Conservation (phyloP, 2,797 vertebrate species). For the Luscinia megarhynchos region DNA sequence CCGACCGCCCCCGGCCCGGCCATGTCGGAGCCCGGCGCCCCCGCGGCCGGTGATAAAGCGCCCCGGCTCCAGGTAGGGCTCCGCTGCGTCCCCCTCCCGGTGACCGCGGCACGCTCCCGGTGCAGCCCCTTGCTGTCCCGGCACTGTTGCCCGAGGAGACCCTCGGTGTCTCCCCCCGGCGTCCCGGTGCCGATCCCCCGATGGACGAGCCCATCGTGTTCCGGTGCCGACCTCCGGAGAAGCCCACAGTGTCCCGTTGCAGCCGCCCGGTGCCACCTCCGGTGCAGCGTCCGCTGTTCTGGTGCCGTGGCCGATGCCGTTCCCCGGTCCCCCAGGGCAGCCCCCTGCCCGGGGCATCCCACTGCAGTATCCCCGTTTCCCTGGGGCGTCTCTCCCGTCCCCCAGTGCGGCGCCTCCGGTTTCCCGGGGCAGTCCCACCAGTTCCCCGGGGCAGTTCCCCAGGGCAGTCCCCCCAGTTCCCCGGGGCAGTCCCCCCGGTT, state of each 20-base stretch:
- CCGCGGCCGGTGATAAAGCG: slow-evolving; percentile 57
- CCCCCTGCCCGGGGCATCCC: not conserved
- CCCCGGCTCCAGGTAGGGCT: slow-evolving; percentile 47
- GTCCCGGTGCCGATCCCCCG: not conserved
- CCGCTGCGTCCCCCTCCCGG: not conserved
- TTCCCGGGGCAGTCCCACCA: not conserved
- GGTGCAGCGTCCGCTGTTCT: not conserved
- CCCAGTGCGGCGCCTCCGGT: no score
- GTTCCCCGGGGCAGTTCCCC: no score
- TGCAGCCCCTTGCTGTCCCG: not conserved
- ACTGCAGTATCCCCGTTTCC: no score
- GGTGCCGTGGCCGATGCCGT: not conserved
- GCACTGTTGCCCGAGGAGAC: no score
- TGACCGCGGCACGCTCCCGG: not conserved
- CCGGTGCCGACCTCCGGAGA: not conserved
- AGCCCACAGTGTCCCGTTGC: not conserved
- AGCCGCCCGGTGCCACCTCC: not conserved
- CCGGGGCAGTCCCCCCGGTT: not conserved
- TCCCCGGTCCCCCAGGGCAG: not conserved
- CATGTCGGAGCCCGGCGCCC: slow-evolving; percentile 52
- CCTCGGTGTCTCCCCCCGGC: no score
- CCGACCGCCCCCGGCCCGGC: slow-evolving; percentile 1
- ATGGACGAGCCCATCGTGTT: not conserved
- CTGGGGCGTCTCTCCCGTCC: no score
- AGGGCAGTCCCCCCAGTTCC: no score